These are phyloP conservation scores for Monochamus alternatus DNA, from an alignment of 2,888 invertebrate species.

Conservation along the genomic window DNA sequence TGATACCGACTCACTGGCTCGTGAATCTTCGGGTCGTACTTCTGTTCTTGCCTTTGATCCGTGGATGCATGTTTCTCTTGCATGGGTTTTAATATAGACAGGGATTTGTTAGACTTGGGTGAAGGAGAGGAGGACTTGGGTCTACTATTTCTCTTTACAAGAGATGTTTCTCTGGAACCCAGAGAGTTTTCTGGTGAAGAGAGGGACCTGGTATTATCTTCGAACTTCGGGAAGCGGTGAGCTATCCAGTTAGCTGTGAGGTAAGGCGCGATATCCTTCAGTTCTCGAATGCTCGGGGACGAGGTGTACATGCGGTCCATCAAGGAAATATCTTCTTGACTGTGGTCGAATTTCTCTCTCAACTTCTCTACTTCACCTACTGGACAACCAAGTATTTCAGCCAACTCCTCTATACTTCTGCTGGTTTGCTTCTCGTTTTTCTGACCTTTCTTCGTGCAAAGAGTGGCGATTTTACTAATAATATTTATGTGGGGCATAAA, in stretches of 20 bases:
- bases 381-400: slow-evolving; percentile 69
- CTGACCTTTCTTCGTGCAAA: slow-evolving; percentile 66
- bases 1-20: slow-evolving; percentile 85
- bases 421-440: slow-evolving; percentile 52
- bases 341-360: slow-evolving; percentile 80
- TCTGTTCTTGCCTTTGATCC: slow-evolving; percentile 76
- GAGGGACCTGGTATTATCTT: slow-evolving; percentile 79
- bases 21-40: slow-evolving; percentile 84
- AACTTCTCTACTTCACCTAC: slow-evolving; percentile 83
- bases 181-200: slow-evolving; percentile 71
- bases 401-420: slow-evolving; percentile 65
- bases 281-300: slow-evolving; percentile 84
- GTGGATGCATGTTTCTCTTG: slow-evolving; percentile 53
- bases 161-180: slow-evolving; percentile 60
- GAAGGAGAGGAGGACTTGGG: slow-evolving; percentile 73
- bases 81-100: slow-evolving; percentile 69
- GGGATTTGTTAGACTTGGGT: slow-evolving; percentile 67
- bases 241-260: slow-evolving; percentile 87
- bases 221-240: slow-evolving; percentile 82
- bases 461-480: slow-evolving; percentile 87
- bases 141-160: slow-evolving; percentile 70
- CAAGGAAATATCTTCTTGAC: slow-evolving; percentile 74
- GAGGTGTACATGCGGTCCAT: slow-evolving; percentile 87
- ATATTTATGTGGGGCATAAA: slow-evolving; percentile 92
- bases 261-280: slow-evolving; percentile 85